These are phyloP conservation scores for Autographa gamma DNA, from an alignment of 2,888 invertebrate genomes.

Conservation along the genomic window DNA sequence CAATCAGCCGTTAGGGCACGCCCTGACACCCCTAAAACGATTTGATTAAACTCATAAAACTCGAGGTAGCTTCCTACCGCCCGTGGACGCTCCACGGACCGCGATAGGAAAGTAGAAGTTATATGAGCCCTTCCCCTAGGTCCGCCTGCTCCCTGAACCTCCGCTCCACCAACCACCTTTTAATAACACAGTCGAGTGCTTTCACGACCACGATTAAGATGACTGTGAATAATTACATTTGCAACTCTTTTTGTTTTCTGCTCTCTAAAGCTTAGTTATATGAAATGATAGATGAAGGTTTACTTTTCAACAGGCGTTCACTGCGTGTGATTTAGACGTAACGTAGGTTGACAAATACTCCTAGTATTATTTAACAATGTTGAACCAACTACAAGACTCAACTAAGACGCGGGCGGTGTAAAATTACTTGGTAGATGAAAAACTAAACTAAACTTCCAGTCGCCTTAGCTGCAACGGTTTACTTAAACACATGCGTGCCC, in stretches of 20 bases:
- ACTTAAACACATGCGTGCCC: conserved; percentile 66
- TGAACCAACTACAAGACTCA: not conserved
- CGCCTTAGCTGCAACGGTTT: conserved; percentile 51
- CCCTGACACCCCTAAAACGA: conserved; percentile 82
- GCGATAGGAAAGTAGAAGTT: conserved; percentile 75
- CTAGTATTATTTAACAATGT: not conserved
- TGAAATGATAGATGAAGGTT: conserved; percentile 2
- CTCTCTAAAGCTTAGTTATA: conserved; percentile 10
- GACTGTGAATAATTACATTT: conserved; percentile 78
- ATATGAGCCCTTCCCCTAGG: conserved; percentile 74
- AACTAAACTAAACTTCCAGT: conserved; percentile 22
- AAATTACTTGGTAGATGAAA: not conserved
- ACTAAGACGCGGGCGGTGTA: not conserved
- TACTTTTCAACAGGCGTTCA: not conserved
- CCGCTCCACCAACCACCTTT: conserved; percentile 74
- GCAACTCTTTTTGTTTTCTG: conserved; percentile 55
- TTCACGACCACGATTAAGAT: conserved; percentile 80
- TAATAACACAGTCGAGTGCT: conserved; percentile 87
- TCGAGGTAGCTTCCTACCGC: conserved; percentile 70
- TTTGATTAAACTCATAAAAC: conserved; percentile 88
- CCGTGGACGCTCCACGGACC: conserved; percentile 52
- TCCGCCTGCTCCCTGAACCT: conserved; percentile 68
- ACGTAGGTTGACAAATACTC: not conserved
- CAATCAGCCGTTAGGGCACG: conserved; percentile 80
- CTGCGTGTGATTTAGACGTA: not conserved